Percentiles rank a stretch among this genome's conserved stretches.
Conservation (phyloP, 37 sponge, comb jelly and placozoan genomes). For the Halichondria panicea region DNA sequence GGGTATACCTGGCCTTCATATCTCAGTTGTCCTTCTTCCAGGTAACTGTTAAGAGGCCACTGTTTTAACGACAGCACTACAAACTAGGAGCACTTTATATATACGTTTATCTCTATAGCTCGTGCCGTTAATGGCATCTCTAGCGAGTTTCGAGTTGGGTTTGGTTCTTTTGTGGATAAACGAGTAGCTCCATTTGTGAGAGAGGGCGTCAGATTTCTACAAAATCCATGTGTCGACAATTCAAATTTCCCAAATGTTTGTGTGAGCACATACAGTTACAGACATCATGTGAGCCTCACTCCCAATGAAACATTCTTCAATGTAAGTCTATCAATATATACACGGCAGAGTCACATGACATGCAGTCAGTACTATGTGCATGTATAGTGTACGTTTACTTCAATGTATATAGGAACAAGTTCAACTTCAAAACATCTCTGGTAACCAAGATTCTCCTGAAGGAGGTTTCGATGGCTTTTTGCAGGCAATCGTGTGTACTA, state of each 20-base stretch:
- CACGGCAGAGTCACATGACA: not conserved
- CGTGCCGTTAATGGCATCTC: conserved; percentile 29
- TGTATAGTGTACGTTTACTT: not conserved
- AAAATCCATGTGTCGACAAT: conserved; percentile 6
- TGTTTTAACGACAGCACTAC: not conserved
- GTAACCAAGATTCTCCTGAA: conserved; percentile 88
- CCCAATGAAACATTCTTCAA: conserved; percentile 7
- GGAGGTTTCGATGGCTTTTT: conserved; percentile 90
- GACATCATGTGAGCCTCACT: conserved; percentile 48
- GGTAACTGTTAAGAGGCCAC: too few relatives aligned
- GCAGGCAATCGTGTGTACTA: conserved; percentile 76
- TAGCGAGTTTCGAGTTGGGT: conserved; percentile 46
- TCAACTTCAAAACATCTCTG: conserved; percentile 56
- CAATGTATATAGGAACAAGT: conserved; percentile 24
- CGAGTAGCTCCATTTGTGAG: conserved; percentile 26
- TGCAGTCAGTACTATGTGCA: not conserved
- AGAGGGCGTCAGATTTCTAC: not conserved
- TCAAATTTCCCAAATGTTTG: not conserved
- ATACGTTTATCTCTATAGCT: conserved; percentile 32
- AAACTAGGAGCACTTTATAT: not conserved
- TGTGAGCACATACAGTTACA: conserved; percentile 43
- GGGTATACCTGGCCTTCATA: too few relatives aligned
- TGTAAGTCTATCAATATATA: conserved; percentile 9
- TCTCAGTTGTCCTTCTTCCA: too few relatives aligned
- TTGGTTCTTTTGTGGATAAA: conserved; percentile 78